Evolutionary conservation across 2,797 vertebrate species (phyloP).

Genomic region (Manis crassicaudata): DNA sequence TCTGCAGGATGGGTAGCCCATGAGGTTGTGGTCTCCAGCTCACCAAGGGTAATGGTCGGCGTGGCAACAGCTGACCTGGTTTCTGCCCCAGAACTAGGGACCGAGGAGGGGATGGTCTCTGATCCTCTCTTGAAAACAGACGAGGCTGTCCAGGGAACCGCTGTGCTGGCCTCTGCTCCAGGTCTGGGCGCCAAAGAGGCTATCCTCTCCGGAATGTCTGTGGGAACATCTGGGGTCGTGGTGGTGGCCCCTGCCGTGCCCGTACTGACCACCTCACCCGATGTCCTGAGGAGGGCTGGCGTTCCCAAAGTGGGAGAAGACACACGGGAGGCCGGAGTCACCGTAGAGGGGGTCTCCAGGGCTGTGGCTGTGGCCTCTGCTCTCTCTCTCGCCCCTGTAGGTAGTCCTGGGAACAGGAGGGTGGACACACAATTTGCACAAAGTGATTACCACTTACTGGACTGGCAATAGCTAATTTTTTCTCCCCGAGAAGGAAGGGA

Average conservation of each 20-base stretch:
- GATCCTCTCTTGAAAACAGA: not conserved
- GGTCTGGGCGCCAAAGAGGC: not conserved
- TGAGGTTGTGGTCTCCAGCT: not conserved
- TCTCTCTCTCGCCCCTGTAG: not conserved
- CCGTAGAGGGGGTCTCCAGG: not conserved
- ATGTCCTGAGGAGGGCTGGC: not conserved
- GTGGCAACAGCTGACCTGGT: not conserved
- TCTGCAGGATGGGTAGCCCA: not conserved
- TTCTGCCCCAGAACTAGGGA: not conserved
- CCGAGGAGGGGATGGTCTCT: not conserved
- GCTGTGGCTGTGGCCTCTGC: not conserved
- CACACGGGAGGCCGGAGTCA: not conserved
- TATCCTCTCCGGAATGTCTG: not conserved
- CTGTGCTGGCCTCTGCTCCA: not conserved
- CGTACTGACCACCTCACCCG: not conserved
- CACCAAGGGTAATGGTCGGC: not conserved
- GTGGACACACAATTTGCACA: not conserved
- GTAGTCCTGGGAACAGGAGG: not conserved
- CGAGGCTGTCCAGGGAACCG: not conserved
- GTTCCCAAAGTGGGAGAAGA: not conserved
- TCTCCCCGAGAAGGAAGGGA: not conserved
- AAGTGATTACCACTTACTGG: not conserved
- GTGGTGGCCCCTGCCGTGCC: not conserved
- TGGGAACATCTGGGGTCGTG: not conserved
- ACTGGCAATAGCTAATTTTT: not conserved